Evolutionary conservation across 1,140 invertebrate species (phyloP), one percentile per base, ranked within the genome.

Genomic region (Drosophila subobscura): DNA sequence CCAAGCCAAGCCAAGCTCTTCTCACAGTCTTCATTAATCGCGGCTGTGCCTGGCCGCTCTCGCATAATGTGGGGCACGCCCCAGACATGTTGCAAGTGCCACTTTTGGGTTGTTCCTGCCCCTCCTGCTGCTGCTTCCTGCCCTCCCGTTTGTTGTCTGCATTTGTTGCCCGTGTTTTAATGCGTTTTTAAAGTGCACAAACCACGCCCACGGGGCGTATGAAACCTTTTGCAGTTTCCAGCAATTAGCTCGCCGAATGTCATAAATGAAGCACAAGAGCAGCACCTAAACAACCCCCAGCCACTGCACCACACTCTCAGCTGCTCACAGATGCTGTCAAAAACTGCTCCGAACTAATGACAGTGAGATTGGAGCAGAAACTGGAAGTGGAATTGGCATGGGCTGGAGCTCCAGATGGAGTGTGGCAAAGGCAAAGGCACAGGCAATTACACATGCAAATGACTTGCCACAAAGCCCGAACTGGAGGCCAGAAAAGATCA

Each of bases 81-180:
- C 65, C 77, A 79, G 65, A 70, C 80, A 74, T 86, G 77, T 53
- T 77, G 81, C 81, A 85, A 81, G 81, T 85, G 81, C 68, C 81
- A 86, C 78, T 85, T 86, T 74, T 63, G 68, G 77, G 77, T 58
- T 42, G 57, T 49, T 47, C 45, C 23, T 10, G 12, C 22, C 25
- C 25, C 56, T 8, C 12, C 14, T 8, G 10, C 20, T 3, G 4
- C 7, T 12, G 3, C 7, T 5, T 4, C 46, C 6, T 2, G 44
- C 12, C 10, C 29, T 22, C 14, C 44, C 49, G 20, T 45, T 55
- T 0, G 10, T n/a, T 14, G 14, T 44, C 29, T 12, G 54, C 67
- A 68, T 73, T 77, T 64, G 57, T 74, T 86, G 77, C 67, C 74
- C 54, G 70, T 56, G 40, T 10, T 68, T 75, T 59, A 75, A 75